Conservation (phyloP, 37 sponge, comb jelly and placozoan genomes). For the Halisarca cf. caerulea region DNA sequence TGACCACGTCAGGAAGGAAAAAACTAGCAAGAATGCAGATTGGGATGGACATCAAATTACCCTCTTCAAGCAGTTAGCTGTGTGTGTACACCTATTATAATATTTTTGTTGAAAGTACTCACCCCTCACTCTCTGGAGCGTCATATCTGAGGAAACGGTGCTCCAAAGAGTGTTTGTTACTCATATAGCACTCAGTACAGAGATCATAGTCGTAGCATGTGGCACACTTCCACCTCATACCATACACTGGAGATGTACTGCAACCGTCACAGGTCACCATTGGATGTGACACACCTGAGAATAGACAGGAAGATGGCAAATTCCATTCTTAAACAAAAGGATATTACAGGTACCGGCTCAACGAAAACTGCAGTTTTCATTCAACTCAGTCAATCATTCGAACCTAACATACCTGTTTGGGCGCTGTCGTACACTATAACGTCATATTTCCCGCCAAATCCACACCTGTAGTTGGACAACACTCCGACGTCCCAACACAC, state of each 20-base stretch:
- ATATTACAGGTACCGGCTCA: too few relatives aligned
- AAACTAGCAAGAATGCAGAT: too few relatives aligned
- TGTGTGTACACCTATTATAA: too few relatives aligned
- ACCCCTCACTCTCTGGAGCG: conserved; percentile 26
- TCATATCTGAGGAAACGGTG: conserved; percentile 76
- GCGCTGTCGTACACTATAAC: conserved; percentile 64
- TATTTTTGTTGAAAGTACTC: background rate
- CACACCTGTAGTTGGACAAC: conserved; percentile 72
- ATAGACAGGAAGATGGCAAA: too few relatives aligned
- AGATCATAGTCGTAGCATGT: conserved; percentile 87
- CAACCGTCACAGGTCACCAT: conserved; percentile 68
- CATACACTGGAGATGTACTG: conserved; percentile 29
- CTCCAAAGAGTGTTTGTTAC: conserved; percentile 67
- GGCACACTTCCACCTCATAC: conserved; percentile 88
- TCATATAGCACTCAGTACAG: conserved; percentile 82
- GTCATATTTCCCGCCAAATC: conserved; percentile 67
- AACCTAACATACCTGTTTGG: conserved; percentile 34
- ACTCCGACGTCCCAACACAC: conserved; percentile 88
- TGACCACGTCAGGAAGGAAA: too few relatives aligned
- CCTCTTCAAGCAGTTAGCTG: too few relatives aligned
- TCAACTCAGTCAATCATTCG: too few relatives aligned
- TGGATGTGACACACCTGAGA: conserved; percentile 37
- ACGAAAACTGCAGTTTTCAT: too few relatives aligned
- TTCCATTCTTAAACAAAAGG: too few relatives aligned
- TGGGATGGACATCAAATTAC: background rate